These are phyloP conservation scores for Apomyelois bistriatella DNA, from an alignment of 2,888 invertebrate genomes.

Conservation along the genomic window DNA sequence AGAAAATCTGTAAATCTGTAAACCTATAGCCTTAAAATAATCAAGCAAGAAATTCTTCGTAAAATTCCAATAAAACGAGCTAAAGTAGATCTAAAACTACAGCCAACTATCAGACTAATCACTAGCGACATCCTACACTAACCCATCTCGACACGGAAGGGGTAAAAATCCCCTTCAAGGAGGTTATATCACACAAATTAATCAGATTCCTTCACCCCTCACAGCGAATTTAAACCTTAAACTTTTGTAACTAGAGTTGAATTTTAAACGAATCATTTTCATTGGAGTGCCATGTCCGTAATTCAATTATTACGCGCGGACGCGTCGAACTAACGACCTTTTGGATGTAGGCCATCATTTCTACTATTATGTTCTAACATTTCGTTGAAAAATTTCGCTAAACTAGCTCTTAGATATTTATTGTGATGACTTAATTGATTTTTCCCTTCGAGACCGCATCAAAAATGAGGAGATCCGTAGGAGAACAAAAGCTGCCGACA, in stretches of 20 bases:
- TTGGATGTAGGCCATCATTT: conserved; percentile 29
- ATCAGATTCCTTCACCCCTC: background rate
- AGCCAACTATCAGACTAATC: conserved; percentile 2
- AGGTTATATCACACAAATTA: conserved; percentile 14
- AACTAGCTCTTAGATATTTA: background rate
- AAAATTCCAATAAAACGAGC: background rate
- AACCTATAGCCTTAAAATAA: background rate
- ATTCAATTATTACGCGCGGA: conserved; percentile 68
- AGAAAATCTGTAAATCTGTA: no score
- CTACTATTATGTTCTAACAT: conserved; percentile 4
- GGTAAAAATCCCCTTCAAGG: conserved; percentile 8
- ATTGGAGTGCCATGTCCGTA: conserved; percentile 30
- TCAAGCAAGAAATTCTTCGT: background rate
- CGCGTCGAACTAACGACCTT: conserved; percentile 69
- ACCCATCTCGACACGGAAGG: conserved; percentile 11
- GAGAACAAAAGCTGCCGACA: no score
- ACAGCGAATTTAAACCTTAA: background rate
- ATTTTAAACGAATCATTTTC: background rate
- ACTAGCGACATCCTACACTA: conserved; percentile 10
- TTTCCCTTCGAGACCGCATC: no score
- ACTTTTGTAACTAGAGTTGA: background rate
- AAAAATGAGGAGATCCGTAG: no score
- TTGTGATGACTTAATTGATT: background rate
- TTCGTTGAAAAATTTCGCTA: background rate
- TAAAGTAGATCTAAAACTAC: background rate